phyloP scores from a whole-genome alignment of 2,888 invertebrate species.

The Spodoptera exigua region DNA sequence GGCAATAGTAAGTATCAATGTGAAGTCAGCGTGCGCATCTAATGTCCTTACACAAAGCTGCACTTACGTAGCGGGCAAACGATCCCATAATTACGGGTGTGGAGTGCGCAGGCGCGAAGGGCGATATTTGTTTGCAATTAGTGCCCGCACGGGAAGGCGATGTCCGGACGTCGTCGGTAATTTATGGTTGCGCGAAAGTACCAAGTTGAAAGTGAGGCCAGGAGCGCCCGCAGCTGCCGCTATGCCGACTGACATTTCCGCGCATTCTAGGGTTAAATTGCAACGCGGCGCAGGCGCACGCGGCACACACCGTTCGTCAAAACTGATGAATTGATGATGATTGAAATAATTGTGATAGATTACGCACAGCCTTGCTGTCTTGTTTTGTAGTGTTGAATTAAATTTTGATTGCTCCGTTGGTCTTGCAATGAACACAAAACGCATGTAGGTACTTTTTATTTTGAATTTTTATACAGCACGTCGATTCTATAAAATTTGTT shows the following conservation, averaged over 20 bases:
- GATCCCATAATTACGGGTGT: conserved; percentile 74
- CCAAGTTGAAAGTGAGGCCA: conserved; percentile 58
- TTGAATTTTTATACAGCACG: no score
- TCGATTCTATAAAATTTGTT: no score
- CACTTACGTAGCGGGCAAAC: conserved; percentile 66
- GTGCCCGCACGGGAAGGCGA: conserved; percentile 76
- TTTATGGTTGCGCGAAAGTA: conserved; percentile 74
- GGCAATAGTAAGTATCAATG: conserved; percentile 60
- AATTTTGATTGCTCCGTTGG: background rate
- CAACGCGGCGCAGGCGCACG: conserved; percentile 24
- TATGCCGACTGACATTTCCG: conserved; percentile 78
- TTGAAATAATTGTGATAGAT: conserved; percentile 43
- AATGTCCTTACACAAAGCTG: conserved; percentile 69
- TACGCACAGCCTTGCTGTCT: background rate
- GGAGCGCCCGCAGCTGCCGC: conserved; percentile 73
- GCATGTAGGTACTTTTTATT: no score
- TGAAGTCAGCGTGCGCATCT: conserved; percentile 57
- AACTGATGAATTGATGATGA: conserved; percentile 50
- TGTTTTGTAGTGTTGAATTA: conserved; percentile 9
- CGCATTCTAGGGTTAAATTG: conserved; percentile 69
- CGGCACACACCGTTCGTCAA: conserved; percentile 39
- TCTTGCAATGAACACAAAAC: background rate
- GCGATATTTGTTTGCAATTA: conserved; percentile 84
- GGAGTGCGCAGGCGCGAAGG: conserved; percentile 72
- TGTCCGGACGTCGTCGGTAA: conserved; percentile 74